Percentiles rank a stretch among this genome's conserved stretches.
Evolutionary conservation across 2,113 vertebrate species (phyloP).

Genomic region (Salvelinus alpinus): DNA sequence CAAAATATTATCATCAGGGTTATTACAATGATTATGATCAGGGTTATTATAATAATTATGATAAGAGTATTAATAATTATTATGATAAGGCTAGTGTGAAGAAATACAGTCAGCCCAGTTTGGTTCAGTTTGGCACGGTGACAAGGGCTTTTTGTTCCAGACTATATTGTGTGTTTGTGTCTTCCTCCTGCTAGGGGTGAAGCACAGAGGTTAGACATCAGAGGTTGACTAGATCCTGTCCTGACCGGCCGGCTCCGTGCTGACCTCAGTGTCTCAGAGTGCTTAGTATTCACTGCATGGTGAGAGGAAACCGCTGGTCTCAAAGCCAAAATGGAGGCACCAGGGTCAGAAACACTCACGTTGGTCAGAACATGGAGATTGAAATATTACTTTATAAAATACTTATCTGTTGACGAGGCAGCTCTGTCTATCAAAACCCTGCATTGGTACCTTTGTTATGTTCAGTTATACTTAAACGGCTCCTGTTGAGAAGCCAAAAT

Average conservation of each 20-base stretch:
- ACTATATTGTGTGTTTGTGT: not conserved
- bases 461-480: not conserved
- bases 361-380: conserved; percentile 23
- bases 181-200: conserved; percentile 42
- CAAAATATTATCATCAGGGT: too few relatives aligned
- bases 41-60: too few relatives aligned
- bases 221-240: conserved; percentile 56
- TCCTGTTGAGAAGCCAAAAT: not conserved
- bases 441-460: not conserved
- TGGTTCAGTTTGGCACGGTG: not conserved
- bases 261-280: conserved; percentile 31
- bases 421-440: not conserved
- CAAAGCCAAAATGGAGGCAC: conserved; percentile 23
- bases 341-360: conserved; percentile 21
- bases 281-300: conserved; percentile 54
- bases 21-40: too few relatives aligned
- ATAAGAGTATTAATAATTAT: too few relatives aligned
- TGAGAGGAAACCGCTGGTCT: conserved; percentile 4
- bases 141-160: too few relatives aligned
- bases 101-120: not conserved
- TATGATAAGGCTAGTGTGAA: too few relatives aligned
- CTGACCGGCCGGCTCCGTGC: not conserved
- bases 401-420: conserved; percentile 12
- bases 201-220: conserved; percentile 33
- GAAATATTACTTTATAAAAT: conserved; percentile 29